These are phyloP conservation scores for Pica pica DNA, from an alignment of 2,113 vertebrate genomes.

Conservation along the genomic window DNA sequence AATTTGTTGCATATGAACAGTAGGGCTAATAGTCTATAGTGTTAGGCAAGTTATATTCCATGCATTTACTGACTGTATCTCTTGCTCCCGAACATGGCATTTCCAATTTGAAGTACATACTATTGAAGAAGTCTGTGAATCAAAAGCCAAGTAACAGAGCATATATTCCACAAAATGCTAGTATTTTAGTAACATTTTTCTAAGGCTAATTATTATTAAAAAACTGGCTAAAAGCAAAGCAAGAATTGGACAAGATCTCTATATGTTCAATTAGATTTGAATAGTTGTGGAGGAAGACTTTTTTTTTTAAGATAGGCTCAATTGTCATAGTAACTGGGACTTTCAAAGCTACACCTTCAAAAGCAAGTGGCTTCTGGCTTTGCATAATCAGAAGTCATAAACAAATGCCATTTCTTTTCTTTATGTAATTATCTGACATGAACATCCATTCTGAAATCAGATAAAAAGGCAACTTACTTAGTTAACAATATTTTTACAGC, in stretches of 20 bases:
- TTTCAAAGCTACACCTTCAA: not conserved
- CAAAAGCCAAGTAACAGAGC: not conserved
- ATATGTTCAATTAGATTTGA: not conserved
- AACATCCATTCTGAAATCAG: not conserved
- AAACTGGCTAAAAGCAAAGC: not conserved
- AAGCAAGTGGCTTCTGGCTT: not conserved
- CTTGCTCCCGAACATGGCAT: not conserved
- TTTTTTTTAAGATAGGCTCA: not conserved
- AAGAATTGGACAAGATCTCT: not conserved
- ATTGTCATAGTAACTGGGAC: not conserved
- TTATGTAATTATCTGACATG: not conserved
- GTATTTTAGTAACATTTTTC: not conserved
- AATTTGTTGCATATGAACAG: not conserved
- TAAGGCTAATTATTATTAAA: not conserved
- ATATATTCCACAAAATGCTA: not conserved
- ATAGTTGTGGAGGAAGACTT: not conserved
- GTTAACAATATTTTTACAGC: not conserved
- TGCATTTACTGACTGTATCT: not conserved
- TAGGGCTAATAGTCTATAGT: not conserved
- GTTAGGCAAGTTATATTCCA: not conserved
- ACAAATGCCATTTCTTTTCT: not conserved
- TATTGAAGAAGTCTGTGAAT: not conserved
- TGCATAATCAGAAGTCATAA: not conserved
- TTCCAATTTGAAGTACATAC: not conserved
- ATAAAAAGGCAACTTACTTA: not conserved